phyloP scores from a whole-genome alignment of 2,888 invertebrate genomes.

The Horisme vitalbata region DNA sequence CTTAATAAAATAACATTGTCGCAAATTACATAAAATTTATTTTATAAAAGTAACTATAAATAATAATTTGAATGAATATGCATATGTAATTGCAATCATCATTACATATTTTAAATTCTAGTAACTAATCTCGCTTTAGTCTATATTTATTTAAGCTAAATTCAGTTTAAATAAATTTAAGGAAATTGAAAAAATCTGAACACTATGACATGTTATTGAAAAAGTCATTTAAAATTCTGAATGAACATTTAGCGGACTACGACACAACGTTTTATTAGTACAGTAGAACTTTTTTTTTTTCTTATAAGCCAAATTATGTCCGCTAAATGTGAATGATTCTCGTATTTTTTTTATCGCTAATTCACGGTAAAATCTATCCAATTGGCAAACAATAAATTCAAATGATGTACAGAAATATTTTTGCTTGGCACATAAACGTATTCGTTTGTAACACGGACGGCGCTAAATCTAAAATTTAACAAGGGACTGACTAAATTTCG shows the following conservation, averaged over 20 bases:
- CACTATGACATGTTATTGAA: no score
- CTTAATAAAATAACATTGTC: slow-evolving; percentile 48
- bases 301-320: no score
- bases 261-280: no score
- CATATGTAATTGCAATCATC: slow-evolving; percentile 45
- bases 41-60: slow-evolving; percentile 69
- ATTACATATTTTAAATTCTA: slow-evolving; percentile 23
- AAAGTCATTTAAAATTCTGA: no score
- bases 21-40: slow-evolving; percentile 69
- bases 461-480: slow-evolving; percentile 56
- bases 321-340: no score
- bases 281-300: no score
- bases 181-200: not conserved
- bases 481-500: slow-evolving; percentile 1
- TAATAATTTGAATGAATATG: slow-evolving; percentile 53
- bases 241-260: no score
- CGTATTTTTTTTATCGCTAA: no score
- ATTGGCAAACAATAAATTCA: slow-evolving; percentile 28
- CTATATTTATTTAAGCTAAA: slow-evolving; percentile 1
- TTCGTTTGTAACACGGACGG: slow-evolving; percentile 70
- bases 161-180: not conserved
- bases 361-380: slow-evolving; percentile 19
- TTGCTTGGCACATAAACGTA: slow-evolving; percentile 65
- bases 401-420: slow-evolving; percentile 41
- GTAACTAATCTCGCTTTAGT: slow-evolving; percentile 5